Conservation (phyloP, 2,888 invertebrate genomes). For the Exocentrus adspersus region DNA sequence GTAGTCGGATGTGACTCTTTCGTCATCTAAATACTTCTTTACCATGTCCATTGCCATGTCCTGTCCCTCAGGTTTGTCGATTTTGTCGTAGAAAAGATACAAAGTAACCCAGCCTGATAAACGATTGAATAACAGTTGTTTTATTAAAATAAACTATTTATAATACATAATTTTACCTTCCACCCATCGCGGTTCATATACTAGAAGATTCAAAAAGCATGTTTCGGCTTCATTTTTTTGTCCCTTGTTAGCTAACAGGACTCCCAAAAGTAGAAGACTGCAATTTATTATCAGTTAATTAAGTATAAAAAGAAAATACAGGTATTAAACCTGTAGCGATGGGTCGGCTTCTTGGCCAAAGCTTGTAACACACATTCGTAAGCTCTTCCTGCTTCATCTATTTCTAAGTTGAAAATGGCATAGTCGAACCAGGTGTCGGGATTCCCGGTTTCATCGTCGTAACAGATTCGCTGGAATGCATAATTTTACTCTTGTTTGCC, state of each 20-base stretch:
- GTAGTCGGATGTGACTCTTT: constrained; percentile 37
- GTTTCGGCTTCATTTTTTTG: constrained; percentile 57
- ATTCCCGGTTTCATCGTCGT: constrained; percentile 48
- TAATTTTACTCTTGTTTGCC: background rate
- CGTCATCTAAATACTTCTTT: constrained; percentile 48
- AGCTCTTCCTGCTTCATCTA: constrained; percentile 52
- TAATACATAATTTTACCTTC: constrained; percentile 52
- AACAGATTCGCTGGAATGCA: constrained; percentile 51
- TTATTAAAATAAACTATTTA: background rate
- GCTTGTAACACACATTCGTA: constrained; percentile 58
- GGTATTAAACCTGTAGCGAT: constrained; percentile 52
- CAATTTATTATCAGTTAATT: constrained; percentile 24
- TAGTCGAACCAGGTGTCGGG: constrained; percentile 60
- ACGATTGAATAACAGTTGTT: too few relatives aligned
- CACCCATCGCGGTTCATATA: constrained; percentile 54
- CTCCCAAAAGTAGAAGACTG: constrained; percentile 55
- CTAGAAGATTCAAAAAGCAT: constrained; percentile 55
- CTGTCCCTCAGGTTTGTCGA: constrained; percentile 54
- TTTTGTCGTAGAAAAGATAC: constrained; percentile 56
- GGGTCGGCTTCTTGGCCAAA: constrained; percentile 48
- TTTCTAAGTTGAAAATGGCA: constrained; percentile 56
- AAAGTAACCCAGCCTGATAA: constrained; percentile 57
- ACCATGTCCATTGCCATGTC: constrained; percentile 56
- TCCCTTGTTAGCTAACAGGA: constrained; percentile 52
- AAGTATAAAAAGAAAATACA: background rate